Conservation (phyloP, 2,888 invertebrate species). For the Pollenia angustigena region DNA sequence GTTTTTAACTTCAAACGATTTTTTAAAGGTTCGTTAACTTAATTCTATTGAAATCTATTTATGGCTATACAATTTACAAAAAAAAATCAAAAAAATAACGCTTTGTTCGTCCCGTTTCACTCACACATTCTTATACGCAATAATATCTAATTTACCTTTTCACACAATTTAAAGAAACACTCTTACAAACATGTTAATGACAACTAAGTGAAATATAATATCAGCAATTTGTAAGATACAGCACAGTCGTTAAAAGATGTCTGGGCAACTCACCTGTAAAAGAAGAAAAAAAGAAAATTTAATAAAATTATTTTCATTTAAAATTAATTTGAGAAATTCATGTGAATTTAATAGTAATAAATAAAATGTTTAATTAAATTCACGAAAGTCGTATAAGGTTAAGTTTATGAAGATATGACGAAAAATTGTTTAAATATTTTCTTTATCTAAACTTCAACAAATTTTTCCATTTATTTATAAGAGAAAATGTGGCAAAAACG, state of each 20-base stretch:
- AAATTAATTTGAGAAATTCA: background rate
- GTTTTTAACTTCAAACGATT: no score
- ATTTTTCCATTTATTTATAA: constrained; percentile 21
- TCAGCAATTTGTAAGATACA: constrained; percentile 16
- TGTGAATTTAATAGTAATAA: background rate
- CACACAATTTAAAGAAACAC: constrained; percentile 34
- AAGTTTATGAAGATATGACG: background rate
- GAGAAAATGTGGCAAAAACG: background rate
- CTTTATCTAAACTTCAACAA: constrained; percentile 4
- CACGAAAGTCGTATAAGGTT: background rate
- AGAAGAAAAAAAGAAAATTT: constrained; percentile 1
- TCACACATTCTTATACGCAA: background rate
- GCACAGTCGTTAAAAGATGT: background rate
- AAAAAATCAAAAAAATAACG: background rate
- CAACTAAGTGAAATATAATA: constrained; percentile 34
- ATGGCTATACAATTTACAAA: background rate
- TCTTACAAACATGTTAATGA: constrained; percentile 5
- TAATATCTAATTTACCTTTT: constrained; percentile 7
- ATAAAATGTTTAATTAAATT: background rate
- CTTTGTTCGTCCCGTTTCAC: background rate
- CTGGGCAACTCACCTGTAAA: constrained; percentile 44
- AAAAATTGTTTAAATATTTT: background rate
- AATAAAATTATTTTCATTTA: background rate
- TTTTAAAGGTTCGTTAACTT: no score
- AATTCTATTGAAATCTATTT: no score